Conservation (phyloP, 1,140 invertebrate genomes). For the Solen grandis region DNA sequence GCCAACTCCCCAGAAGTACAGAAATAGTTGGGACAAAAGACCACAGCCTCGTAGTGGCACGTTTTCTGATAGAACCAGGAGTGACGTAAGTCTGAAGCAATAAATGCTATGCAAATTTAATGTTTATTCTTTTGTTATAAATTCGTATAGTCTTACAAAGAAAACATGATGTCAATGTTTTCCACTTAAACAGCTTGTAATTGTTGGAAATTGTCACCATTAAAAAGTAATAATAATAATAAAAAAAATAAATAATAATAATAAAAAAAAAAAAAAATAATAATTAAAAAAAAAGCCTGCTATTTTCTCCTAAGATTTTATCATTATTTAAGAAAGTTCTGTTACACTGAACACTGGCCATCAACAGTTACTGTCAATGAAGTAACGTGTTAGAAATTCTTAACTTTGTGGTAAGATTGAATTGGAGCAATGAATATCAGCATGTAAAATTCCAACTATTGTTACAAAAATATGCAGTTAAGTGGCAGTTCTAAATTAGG, state of each 20-base stretch:
- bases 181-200: constrained; percentile 14
- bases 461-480: no score
- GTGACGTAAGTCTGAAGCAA: constrained; percentile 71
- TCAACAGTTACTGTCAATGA: background rate
- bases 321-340: background rate
- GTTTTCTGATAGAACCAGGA: constrained; percentile 73
- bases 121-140: constrained; percentile 33
- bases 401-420: background rate
- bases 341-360: background rate
- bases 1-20: constrained; percentile 84
- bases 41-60: constrained; percentile 84
- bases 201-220: background rate
- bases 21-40: constrained; percentile 86
- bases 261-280: background rate
- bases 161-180: no score
- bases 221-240: background rate
- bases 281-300: background rate
- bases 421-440: constrained; percentile 22
- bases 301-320: no score
- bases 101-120: background rate
- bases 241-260: background rate
- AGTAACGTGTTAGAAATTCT: background rate
- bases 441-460: no score
- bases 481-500: no score
- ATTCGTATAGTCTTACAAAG: no score